A percentile compares a stretch with the other conserved stretches of the same genome.
Conservation (phyloP, 2,888 invertebrate species). For the Macropis europaea region DNA sequence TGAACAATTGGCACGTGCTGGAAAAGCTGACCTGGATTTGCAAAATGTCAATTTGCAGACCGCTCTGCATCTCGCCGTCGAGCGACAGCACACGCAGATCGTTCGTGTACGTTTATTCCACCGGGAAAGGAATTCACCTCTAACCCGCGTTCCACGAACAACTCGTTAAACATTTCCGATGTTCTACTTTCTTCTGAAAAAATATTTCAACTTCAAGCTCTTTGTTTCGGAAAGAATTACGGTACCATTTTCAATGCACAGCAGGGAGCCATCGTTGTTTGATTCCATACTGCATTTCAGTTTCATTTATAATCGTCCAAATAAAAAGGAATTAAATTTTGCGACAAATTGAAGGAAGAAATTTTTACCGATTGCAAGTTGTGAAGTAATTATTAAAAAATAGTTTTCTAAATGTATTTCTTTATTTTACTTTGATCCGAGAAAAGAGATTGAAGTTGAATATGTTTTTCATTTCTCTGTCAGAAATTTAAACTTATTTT, state of each 20-base stretch:
- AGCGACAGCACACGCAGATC: constrained; percentile 98
- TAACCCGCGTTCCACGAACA: constrained; percentile 3
- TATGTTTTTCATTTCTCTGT: too few relatives aligned
- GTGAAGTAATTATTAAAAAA: too few relatives aligned
- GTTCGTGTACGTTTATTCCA: constrained; percentile 86
- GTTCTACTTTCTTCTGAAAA: constrained; percentile 12
- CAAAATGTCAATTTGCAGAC: constrained; percentile 98
- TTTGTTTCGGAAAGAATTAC: background rate
- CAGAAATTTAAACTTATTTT: too few relatives aligned
- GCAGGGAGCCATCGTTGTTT: too few relatives aligned
- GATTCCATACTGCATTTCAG: background rate
- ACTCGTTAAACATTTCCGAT: background rate
- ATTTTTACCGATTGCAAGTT: too few relatives aligned
- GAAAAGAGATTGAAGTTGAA: too few relatives aligned
- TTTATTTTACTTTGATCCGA: too few relatives aligned
- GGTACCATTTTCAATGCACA: background rate
- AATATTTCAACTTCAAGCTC: background rate
- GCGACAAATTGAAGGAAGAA: too few relatives aligned
- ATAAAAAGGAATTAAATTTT: background rate
- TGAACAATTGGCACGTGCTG: constrained; percentile 91
- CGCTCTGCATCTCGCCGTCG: constrained; percentile 95
- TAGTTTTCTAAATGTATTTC: too few relatives aligned
- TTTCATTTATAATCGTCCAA: background rate
- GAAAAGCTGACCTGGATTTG: constrained; percentile 95
- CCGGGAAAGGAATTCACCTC: background rate